A percentile compares a stretch with the other conserved stretches of the same genome.
phyloP scores from a whole-genome alignment of 2,888 invertebrate genomes.

The Ochropacha duplaris region DNA sequence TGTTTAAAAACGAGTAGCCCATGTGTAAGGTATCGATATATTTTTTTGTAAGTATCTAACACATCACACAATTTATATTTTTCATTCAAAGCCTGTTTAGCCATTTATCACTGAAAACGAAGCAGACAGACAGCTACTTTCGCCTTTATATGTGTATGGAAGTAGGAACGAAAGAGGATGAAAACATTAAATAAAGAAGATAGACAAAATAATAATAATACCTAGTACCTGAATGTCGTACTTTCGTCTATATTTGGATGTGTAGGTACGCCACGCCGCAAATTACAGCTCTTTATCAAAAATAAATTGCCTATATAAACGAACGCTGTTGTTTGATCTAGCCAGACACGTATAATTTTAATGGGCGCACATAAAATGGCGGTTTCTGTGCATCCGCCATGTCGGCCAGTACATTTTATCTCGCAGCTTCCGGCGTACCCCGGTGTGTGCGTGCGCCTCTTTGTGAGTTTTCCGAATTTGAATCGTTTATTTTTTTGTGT shows the following conservation, averaged over 20 bases:
- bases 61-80: too few species aligned
- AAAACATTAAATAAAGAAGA: background rate
- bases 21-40: too few species aligned
- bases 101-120: too few species aligned
- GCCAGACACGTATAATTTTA: constrained; percentile 19
- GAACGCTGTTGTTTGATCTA: background rate
- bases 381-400: constrained; percentile 27
- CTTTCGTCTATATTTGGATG: too few species aligned
- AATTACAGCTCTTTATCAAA: background rate
- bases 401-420: constrained; percentile 35
- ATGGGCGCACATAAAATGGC: constrained; percentile 28
- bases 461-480: background rate
- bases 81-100: too few species aligned
- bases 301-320: background rate
- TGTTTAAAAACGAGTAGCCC: too few species aligned
- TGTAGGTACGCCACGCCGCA: background rate
- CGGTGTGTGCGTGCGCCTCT: background rate
- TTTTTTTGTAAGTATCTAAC: too few species aligned
- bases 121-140: too few species aligned
- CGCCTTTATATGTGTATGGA: background rate
- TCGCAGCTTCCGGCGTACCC: constrained; percentile 21
- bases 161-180: background rate
- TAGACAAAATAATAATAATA: too few species aligned
- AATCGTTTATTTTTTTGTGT: background rate
- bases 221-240: too few species aligned